These are phyloP conservation scores for Apteryx owenii DNA, from an alignment of 2,113 vertebrate genomes.

Conservation along the genomic window DNA sequence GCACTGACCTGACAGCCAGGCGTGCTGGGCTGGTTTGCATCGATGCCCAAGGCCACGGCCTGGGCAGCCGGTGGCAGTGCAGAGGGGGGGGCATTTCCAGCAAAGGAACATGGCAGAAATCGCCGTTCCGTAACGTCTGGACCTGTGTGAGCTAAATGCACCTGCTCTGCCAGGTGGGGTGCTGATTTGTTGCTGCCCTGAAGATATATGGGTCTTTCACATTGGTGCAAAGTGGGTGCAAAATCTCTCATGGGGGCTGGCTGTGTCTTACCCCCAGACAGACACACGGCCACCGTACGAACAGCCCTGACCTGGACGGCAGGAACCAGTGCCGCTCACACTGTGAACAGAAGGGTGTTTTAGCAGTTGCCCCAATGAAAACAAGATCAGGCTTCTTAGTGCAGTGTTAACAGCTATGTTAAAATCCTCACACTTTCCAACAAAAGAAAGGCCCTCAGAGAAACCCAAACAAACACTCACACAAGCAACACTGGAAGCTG, in stretches of 20 bases:
- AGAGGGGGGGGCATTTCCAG: background rate
- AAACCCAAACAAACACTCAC: constrained; percentile 70
- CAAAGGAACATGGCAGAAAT: background rate
- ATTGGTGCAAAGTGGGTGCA: background rate
- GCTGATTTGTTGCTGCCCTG: background rate
- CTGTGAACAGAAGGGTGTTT: background rate
- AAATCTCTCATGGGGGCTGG: rapidly evolving
- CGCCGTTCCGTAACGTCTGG: background rate
- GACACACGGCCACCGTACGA: rapidly evolving
- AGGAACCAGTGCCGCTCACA: background rate
- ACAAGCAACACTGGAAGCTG: constrained; percentile 65
- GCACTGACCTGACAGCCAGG: rapidly evolving
- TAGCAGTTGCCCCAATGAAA: constrained; percentile 45
- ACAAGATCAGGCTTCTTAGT: constrained; percentile 58
- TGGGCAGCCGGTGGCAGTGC: background rate
- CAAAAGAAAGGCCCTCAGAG: constrained; percentile 66
- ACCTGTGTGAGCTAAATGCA: background rate
- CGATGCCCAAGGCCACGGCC: rapidly evolving
- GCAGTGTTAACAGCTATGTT: constrained; percentile 62
- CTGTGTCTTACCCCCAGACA: background rate
- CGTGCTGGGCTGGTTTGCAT: background rate
- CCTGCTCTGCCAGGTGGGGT: background rate
- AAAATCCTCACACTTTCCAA: constrained; percentile 71
- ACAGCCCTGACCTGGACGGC: background rate
- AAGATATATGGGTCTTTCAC: rapidly evolving